Evolutionary conservation across 2,888 invertebrate genomes (phyloP).

Genomic region (Chrysodeixis includens): DNA sequence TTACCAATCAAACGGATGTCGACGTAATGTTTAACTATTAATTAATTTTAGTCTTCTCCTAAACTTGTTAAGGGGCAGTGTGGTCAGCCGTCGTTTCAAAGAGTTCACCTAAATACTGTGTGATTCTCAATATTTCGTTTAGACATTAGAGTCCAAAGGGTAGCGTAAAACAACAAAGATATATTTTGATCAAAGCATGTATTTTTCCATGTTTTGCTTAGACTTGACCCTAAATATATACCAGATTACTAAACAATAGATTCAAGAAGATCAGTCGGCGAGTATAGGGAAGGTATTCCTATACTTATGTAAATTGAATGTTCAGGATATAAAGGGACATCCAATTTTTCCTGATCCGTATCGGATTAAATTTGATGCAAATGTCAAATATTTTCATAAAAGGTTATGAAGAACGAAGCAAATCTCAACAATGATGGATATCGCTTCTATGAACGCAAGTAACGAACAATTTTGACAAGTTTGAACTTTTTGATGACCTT

Average conservation of each 20-base stretch:
- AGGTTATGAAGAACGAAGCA: neutral
- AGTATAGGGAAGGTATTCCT: neutral
- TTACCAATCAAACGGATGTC: no score
- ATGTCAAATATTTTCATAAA: neutral
- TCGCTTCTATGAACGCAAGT: neutral
- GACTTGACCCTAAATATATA: no score
- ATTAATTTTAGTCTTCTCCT: no score
- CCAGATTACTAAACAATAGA: neutral
- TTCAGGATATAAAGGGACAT: neutral
- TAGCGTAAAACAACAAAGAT: no score
- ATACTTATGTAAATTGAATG: slow-evolving; percentile 1
- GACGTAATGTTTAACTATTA: no score
- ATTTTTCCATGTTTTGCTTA: no score
- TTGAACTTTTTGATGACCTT: slow-evolving; percentile 1
- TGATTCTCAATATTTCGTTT: no score
- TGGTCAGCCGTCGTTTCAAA: no score
- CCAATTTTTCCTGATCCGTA: neutral
- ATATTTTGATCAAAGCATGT: no score
- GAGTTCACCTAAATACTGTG: no score
- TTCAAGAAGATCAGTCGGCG: neutral
- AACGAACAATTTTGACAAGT: neutral
- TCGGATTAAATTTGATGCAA: neutral
- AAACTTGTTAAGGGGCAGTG: no score
- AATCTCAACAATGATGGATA: neutral
- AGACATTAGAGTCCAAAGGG: no score